Conservation (phyloP, 1,140 invertebrate genomes). For the Eurosta solidaginis region DNA sequence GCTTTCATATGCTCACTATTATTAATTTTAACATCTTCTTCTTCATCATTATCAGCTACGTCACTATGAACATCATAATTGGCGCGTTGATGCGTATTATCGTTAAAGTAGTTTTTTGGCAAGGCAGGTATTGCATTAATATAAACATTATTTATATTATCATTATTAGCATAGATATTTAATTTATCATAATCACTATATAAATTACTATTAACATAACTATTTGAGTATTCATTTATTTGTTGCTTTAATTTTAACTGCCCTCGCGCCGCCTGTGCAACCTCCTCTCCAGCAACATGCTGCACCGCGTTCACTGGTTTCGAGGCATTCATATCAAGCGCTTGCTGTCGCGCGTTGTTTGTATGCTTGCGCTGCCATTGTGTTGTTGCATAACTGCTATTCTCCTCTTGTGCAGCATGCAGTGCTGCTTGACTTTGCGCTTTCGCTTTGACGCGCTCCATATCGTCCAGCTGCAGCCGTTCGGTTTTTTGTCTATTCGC, state of each 20-base stretch:
- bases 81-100: constrained; percentile 39
- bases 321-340: neutral
- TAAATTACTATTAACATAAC: constrained; percentile 37
- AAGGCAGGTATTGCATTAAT: constrained; percentile 58
- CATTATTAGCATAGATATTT: constrained; percentile 35
- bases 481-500: neutral
- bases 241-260: constrained; percentile 39
- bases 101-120: constrained; percentile 60
- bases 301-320: constrained; percentile 27
- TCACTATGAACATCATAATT: constrained; percentile 26
- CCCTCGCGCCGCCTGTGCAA: neutral
- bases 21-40: neutral
- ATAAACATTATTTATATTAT: constrained; percentile 49
- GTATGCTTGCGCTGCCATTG: neutral
- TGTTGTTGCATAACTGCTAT: neutral
- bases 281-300: constrained; percentile 6
- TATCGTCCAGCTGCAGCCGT: neutral
- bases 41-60: constrained; percentile 17
- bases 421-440: neutral
- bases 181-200: constrained; percentile 38
- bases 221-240: constrained; percentile 39
- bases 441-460: neutral
- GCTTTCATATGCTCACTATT: neutral
- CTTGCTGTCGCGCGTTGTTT: neutral
- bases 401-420: neutral